phyloP scores from a whole-genome alignment of 2,888 invertebrate genomes.

The Phyllotreta striolata region DNA sequence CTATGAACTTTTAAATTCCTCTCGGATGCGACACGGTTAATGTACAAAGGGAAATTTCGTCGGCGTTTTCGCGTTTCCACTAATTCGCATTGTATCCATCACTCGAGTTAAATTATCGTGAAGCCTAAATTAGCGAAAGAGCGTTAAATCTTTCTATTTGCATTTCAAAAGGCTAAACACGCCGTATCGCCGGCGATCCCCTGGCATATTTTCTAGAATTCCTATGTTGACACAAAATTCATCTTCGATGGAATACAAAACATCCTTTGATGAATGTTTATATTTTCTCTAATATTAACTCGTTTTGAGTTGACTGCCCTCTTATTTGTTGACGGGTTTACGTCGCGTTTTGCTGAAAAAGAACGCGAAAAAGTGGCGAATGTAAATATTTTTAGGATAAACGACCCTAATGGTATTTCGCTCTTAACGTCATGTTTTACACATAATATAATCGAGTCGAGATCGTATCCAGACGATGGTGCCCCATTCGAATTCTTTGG shows the following conservation, averaged over 20 bases:
- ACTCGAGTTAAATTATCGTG: too few species aligned
- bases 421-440: constrained; percentile 9
- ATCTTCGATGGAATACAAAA: constrained; percentile 22
- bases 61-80: constrained; percentile 7
- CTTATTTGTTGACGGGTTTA: constrained; percentile 19
- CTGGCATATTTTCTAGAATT: background rate
- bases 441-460: constrained; percentile 17
- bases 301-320: constrained; percentile 23
- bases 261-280: constrained; percentile 37
- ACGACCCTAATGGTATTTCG: constrained; percentile 31
- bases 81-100: background rate
- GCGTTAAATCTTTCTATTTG: too few species aligned
- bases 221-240: constrained; percentile 19
- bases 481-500: constrained; percentile 4
- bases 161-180: too few species aligned
- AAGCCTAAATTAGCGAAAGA: too few species aligned
- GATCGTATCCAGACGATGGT: constrained; percentile 18
- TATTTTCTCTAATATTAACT: constrained; percentile 36
- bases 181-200: too few species aligned
- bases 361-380: constrained; percentile 2
- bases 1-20: constrained; percentile 27
- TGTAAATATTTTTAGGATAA: constrained; percentile 31
- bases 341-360: too few species aligned
- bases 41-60: constrained; percentile 22
- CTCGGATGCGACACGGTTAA: constrained; percentile 4